Conservation (phyloP, 92 coral and sea anemone genomes). For the Umimayanthus chanpuru region DNA sequence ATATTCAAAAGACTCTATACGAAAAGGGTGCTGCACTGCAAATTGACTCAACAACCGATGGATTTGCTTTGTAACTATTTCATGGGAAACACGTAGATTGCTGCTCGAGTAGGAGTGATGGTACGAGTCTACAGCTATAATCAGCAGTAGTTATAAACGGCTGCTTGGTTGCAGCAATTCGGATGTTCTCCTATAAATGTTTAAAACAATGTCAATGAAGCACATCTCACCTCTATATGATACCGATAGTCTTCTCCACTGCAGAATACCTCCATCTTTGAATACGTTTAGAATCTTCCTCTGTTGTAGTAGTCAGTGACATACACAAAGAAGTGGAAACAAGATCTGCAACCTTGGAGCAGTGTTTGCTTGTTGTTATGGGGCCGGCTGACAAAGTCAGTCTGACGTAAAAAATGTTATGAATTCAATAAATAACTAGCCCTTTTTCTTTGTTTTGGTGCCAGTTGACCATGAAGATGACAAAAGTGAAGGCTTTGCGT, state of each 20-base stretch:
- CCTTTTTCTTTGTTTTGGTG: background rate
- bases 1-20: too few species aligned
- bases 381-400: background rate
- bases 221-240: background rate
- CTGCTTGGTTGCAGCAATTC: background rate
- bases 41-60: background rate
- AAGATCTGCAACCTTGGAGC: background rate
- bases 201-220: background rate
- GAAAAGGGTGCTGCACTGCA: background rate
- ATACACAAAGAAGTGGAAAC: background rate
- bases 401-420: background rate
- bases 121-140: too few species aligned
- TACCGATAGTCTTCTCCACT: background rate
- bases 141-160: too few species aligned
- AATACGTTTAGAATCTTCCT: too few species aligned
- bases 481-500: background rate
- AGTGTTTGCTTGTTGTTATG: background rate
- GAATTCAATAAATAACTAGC: background rate
- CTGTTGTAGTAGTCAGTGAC: background rate
- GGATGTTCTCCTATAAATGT: background rate
- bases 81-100: background rate
- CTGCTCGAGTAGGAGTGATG: background rate
- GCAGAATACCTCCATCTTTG: background rate
- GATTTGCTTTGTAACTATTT: background rate
- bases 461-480: background rate